Conservation (phyloP, 2,888 invertebrate genomes). For the Stictocephala bisonia region DNA sequence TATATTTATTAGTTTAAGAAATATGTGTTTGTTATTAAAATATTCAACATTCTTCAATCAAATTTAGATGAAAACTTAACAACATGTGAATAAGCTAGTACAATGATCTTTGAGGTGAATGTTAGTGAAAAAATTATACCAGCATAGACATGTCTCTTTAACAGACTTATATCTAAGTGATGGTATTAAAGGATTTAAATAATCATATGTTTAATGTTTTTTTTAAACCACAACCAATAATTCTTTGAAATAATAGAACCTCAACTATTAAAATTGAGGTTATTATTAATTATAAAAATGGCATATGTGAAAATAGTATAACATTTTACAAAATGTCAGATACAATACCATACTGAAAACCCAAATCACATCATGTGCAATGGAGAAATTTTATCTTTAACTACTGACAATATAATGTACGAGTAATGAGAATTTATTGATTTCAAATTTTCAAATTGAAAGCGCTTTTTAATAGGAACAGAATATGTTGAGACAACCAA, state of each 20-base stretch:
- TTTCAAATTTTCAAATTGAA: background rate
- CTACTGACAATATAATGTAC: background rate
- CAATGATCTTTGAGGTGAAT: no score
- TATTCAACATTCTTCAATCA: no score
- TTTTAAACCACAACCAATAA: no score
- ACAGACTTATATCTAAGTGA: no score
- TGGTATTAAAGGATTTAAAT: no score
- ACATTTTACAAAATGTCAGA: background rate
- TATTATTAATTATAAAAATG: background rate
- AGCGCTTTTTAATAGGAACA: slow-evolving; percentile 23
- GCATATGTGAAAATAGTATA: slow-evolving; percentile 33
- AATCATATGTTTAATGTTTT: no score
- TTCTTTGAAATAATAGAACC: no score
- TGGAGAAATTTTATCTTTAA: background rate
- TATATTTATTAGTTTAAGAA: no score
- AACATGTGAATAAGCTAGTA: no score
- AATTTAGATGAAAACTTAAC: no score
- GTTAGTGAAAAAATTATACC: no score
- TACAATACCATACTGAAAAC: background rate
- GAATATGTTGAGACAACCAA: slow-evolving; percentile 29
- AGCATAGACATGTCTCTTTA: no score
- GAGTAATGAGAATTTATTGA: background rate
- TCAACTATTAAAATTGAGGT: background rate
- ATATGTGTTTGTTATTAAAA: background rate
- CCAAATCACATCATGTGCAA: background rate